These are phyloP conservation scores for Phasianus colchicus DNA, from an alignment of 2,113 vertebrate genomes.

Conservation along the genomic window DNA sequence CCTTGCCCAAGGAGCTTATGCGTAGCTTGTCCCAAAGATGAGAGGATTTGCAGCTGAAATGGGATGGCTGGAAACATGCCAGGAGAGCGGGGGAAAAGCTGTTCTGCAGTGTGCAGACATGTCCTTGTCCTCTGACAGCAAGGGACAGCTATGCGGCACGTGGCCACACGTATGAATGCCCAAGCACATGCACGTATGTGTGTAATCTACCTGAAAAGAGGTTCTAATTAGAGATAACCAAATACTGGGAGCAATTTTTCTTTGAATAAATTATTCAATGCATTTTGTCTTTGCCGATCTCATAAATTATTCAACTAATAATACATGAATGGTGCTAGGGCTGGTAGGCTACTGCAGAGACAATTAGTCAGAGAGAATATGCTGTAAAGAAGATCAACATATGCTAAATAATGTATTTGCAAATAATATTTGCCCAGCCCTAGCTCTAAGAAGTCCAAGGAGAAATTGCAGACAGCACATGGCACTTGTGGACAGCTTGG, in stretches of 20 bases:
- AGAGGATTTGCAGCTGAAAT: background rate
- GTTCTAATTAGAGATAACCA: slow-evolving; percentile 56
- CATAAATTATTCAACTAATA: slow-evolving; percentile 54
- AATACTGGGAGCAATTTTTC: slow-evolving; percentile 46
- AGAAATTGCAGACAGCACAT: background rate
- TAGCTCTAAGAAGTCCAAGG: background rate
- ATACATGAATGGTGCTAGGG: slow-evolving; percentile 20
- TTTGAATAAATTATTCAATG: slow-evolving; percentile 64
- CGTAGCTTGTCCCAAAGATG: background rate
- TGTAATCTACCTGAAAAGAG: background rate
- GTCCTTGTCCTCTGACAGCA: background rate
- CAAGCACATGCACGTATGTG: background rate
- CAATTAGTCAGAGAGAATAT: slow-evolving; percentile 22
- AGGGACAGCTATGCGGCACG: accelerated
- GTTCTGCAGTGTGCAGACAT: background rate
- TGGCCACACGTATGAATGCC: accelerated
- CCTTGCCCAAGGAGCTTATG: background rate
- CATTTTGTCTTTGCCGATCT: slow-evolving; percentile 51
- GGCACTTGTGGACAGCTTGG: background rate
- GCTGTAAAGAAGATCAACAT: slow-evolving; percentile 26
- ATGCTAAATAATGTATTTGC: slow-evolving; percentile 59
- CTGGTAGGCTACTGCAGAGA: background rate
- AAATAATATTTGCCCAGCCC: background rate
- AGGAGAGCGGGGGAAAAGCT: background rate
- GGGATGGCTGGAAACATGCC: background rate